phyloP scores from a whole-genome alignment of 1,140 invertebrate genomes.

The Drosophila eugracilis region DNA sequence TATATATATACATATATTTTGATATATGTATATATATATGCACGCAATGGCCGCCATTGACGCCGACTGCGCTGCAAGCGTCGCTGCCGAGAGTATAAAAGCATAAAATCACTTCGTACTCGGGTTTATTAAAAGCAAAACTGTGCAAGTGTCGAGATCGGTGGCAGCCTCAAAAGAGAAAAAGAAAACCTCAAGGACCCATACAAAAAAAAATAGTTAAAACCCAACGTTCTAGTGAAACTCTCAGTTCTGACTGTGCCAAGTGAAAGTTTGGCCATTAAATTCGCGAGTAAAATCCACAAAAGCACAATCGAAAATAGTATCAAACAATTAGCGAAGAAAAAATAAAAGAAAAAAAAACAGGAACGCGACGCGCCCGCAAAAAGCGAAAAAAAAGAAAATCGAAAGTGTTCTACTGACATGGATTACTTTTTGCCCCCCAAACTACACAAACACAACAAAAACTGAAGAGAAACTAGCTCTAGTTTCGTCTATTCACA shows the following conservation, averaged over 20 bases:
- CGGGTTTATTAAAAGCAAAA: slow-evolving; percentile 84
- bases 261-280: slow-evolving; percentile 57
- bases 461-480: slow-evolving; percentile 62
- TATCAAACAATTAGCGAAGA: slow-evolving; percentile 21
- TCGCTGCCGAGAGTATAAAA: slow-evolving; percentile 75
- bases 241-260: slow-evolving; percentile 14
- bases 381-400: slow-evolving; percentile 59
- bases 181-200: slow-evolving; percentile 9
- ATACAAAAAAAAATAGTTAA: slow-evolving; percentile 1
- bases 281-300: slow-evolving; percentile 31
- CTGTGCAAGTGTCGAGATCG: slow-evolving; percentile 82
- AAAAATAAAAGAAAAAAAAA: slow-evolving; percentile 18
- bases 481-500: slow-evolving; percentile 64
- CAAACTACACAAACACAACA: slow-evolving; percentile 49
- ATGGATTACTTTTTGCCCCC: slow-evolving; percentile 77
- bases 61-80: slow-evolving; percentile 45
- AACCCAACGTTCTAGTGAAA: slow-evolving; percentile 35
- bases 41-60: slow-evolving; percentile 57
- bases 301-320: slow-evolving; percentile 25
- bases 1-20: slow-evolving; percentile 3
- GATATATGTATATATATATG: slow-evolving; percentile 5
- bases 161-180: slow-evolving; percentile 8
- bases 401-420: slow-evolving; percentile 84
- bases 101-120: slow-evolving; percentile 83
- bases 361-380: slow-evolving; percentile 55